Conservation (phyloP, 2,888 invertebrate species). For the Pollenia amentaria region DNA sequence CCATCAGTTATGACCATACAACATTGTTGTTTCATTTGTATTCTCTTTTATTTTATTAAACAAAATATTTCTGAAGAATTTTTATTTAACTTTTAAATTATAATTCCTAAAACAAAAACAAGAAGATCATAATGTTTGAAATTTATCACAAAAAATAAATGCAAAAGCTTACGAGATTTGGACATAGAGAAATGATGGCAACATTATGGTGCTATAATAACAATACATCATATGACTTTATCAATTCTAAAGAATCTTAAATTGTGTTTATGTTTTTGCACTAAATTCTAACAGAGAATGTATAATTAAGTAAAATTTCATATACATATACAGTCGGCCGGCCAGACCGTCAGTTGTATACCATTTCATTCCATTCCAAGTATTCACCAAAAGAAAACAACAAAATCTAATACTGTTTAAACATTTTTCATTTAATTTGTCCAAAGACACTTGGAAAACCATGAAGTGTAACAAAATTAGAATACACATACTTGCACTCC, state of each 20-base stretch:
- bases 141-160: conserved; percentile 59
- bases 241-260: conserved; percentile 71
- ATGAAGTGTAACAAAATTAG: conserved; percentile 41
- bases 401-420: conserved; percentile 62
- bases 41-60: conserved; percentile 10
- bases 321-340: neutral
- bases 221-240: conserved; percentile 71
- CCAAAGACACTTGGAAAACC: conserved; percentile 65
- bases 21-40: conserved; percentile 20
- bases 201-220: conserved; percentile 73
- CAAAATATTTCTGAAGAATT: conserved; percentile 45
- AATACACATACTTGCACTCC: conserved; percentile 7
- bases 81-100: conserved; percentile 44
- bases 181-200: conserved; percentile 73
- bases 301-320: conserved; percentile 37
- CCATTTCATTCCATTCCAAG: neutral
- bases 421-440: conserved; percentile 73
- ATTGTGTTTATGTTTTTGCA: conserved; percentile 61
- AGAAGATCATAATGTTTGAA: conserved; percentile 43
- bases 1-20: conserved; percentile 14
- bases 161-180: conserved; percentile 65
- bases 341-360: neutral
- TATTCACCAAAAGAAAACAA: conserved; percentile 6
- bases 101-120: conserved; percentile 26
- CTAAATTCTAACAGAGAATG: conserved; percentile 71